Evolutionary conservation across 1,140 invertebrate genomes (phyloP).

Genomic region (Lepidurus arcticus): DNA sequence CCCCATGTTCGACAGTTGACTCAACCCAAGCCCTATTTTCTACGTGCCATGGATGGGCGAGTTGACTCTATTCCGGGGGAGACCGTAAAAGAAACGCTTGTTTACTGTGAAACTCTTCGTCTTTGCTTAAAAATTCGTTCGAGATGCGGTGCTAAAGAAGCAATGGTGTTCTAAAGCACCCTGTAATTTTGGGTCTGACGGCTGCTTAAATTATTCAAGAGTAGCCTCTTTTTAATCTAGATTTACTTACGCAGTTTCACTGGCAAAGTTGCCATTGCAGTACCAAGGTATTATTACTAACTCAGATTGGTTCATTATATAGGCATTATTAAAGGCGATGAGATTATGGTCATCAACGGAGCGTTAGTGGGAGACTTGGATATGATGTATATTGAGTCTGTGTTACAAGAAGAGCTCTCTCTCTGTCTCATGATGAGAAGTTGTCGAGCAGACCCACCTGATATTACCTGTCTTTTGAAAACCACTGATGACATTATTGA

Average conservation of each 20-base stretch:
- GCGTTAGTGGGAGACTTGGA: slow-evolving; percentile 95
- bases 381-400: slow-evolving; percentile 95
- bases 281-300: not conserved
- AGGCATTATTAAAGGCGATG: slow-evolving; percentile 95
- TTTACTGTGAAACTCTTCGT: too few relatives aligned
- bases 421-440: slow-evolving; percentile 97
- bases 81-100: too few relatives aligned
- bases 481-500: slow-evolving; percentile 88
- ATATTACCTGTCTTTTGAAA: slow-evolving; percentile 70
- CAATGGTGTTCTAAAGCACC: not conserved
- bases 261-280: not conserved
- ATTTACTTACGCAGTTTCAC: not conserved
- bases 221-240: not conserved
- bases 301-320: slow-evolving; percentile 42
- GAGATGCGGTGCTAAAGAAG: not conserved
- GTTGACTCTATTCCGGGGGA: too few relatives aligned
- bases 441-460: slow-evolving; percentile 87
- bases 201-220: not conserved
- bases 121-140: too few relatives aligned
- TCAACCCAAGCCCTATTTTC: too few relatives aligned
- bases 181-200: too few relatives aligned
- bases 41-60: too few relatives aligned
- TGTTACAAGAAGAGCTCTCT: slow-evolving; percentile 87
- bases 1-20: too few relatives aligned
- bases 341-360: slow-evolving; percentile 98